Conservation (phyloP, 1,140 invertebrate genomes). For the Bicyclus anynana region DNA sequence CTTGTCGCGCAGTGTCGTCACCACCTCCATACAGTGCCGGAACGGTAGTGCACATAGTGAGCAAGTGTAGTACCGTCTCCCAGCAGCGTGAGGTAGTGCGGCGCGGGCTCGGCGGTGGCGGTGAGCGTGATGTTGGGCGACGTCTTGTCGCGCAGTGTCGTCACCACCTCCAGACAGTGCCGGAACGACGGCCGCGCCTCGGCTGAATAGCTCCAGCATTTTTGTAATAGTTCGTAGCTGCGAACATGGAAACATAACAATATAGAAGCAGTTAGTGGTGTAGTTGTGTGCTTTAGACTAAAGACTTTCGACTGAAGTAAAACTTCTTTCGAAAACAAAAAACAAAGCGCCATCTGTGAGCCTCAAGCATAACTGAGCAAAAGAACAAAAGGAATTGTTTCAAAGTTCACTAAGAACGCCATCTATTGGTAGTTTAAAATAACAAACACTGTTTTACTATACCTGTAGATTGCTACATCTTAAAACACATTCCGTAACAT, state of each 20-base stretch:
- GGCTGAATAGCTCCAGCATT: conserved; percentile 88
- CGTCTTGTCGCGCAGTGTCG: conserved; percentile 64
- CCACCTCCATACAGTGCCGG: conserved; percentile 83
- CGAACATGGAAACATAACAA: background rate
- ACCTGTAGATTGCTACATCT: no score
- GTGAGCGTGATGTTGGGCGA: conserved; percentile 47
- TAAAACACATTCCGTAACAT: no score
- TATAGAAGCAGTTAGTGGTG: background rate
- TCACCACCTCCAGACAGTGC: conserved; percentile 83
- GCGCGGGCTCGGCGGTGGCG: conserved; percentile 42
- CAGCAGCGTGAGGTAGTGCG: conserved; percentile 69
- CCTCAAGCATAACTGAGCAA: no score
- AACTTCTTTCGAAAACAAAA: no score
- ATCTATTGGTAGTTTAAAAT: no score
- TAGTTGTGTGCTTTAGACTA: no score
- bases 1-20: conserved; percentile 75
- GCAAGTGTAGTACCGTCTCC: conserved; percentile 67
- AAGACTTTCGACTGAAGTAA: no score
- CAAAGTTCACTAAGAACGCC: no score
- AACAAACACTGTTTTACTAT: no score
- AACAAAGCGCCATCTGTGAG: no score
- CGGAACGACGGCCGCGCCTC: conserved; percentile 88
- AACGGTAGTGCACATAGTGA: conserved; percentile 76
- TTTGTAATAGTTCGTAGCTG: conserved; percentile 86
- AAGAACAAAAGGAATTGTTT: no score